Evolutionary conservation across 2,888 invertebrate species (phyloP), one percentile per base, ranked within the genome.

Genomic region (Rotaria macrura): DNA sequence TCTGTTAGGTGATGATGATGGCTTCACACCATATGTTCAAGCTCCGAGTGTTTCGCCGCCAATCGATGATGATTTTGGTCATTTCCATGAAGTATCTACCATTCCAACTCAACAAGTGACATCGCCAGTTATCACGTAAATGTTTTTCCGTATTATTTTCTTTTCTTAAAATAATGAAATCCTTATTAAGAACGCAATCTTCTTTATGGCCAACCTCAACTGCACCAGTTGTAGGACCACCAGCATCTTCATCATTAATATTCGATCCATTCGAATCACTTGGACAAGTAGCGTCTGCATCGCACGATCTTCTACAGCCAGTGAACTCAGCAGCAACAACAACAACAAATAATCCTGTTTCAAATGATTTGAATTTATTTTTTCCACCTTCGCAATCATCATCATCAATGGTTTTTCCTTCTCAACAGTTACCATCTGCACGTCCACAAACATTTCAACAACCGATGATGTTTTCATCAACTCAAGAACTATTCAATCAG

Each of bases 41-140:
- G 79, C 79, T 23, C n/a, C 79, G 3, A 43, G 2, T n/a, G 14
- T 14, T 79, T 10, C 25, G n/a, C n/a, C 40, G 2, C 25, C 43
- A n/a, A 14, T 65, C 38, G 79, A 79, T n/a, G 79, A 79, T 79
- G 79, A 79, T 79, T 79, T 79, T 79, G 79, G 79, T n/a, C 79
- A 79, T n/a, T 79, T 79, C n/a, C 79, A 79, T 7, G 79, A 79
- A 40, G 79, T 43, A 79, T 12, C 79, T 43, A 43, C 1, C 20
- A 34, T 20, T 25, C 43, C 40, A 43, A 9, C 43, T 25, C n/a
- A 25, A 79, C 79, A 43, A 43, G 10, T 43, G 43, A 40, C 34
- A 43, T 14, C 79, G 0, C 79, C 43, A 43, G 20, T 9, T 79
- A 3, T 14, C 10, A 43, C 40, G 65, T 65, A 65, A 34, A 65